Evolutionary conservation across 2,797 vertebrate species (phyloP), one percentile per base, ranked within the genome.

Genomic region (Chelidonichthys spinosus): DNA sequence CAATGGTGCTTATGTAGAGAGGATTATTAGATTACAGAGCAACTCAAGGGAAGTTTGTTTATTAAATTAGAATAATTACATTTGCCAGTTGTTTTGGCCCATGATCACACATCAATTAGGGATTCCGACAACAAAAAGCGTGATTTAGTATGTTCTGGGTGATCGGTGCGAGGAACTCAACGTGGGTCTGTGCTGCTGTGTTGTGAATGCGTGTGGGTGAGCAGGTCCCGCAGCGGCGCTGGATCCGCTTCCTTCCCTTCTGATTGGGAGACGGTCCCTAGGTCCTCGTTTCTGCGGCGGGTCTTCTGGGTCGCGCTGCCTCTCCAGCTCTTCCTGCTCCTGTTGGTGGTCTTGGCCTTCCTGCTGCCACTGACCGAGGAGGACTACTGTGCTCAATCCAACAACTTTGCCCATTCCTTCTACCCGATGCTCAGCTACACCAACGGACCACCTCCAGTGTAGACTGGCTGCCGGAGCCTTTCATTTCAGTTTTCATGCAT

Each of bases 241-340:
- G 97, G 97, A 95, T 97, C 90, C 95, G 97, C 46, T 99, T 98
- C 95, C 97, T 99, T 85, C 97, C 97, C 7, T 98, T 99, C 96
- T 99, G 96, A 99, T 84, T 62, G 74, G 0, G 86, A 71, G 0
- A 63, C 44, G 1, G 55, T 76, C 32, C 80, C 50, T 25, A 36
- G 84, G 59, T 84, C 82, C 0, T 89, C 92, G 58, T 96, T 98
- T 87, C 90, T 97, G 84, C 68, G 93, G 68, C 94, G 98, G 68
- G 96, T 98, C 77, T 94, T 99, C 63, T 94, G 96, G 89, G 95
- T 95, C 0, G 97, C 98, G 39, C 92, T 99, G 65, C 97, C 97
- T 0, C 86, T 99, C 61, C 98, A 99, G 93, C 90, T 99, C 17
- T 71, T 98, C 77, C 92, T 99, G 81, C 94, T 99, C 52, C 91